Evolutionary conservation across 1,140 invertebrate genomes (phyloP).

Genomic region (Portunus trituberculatus): DNA sequence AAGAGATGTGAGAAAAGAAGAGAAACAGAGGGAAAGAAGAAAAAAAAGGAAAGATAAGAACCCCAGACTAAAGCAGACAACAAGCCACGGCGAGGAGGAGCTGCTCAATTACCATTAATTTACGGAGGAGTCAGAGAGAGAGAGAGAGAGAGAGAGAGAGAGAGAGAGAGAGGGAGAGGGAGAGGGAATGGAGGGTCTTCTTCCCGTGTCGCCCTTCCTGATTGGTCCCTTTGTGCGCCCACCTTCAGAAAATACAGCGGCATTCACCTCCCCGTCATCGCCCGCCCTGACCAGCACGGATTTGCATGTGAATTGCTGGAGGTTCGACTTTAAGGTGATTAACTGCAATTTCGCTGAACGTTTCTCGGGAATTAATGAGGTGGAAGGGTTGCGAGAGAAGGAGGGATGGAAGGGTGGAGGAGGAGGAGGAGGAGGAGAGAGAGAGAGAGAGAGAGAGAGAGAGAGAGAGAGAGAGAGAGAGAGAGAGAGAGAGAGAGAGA

Average conservation of each 20-base stretch:
- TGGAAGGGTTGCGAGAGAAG: not conserved
- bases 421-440: not conserved
- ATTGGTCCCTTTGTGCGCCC: conserved; percentile 44
- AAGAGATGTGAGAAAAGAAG: too few relatives aligned
- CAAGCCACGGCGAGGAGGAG: conserved; percentile 3
- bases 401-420: not conserved
- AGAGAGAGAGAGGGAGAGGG: conserved; percentile 30
- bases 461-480: not conserved
- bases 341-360: conserved; percentile 60
- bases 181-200: not conserved
- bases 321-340: conserved; percentile 62
- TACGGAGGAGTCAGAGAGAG: conserved; percentile 29
- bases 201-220: not conserved
- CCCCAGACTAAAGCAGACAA: not conserved
- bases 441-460: not conserved
- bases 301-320: conserved; percentile 54
- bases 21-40: too few relatives aligned
- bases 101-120: not conserved
- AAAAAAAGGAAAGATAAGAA: too few relatives aligned
- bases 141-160: conserved; percentile 59
- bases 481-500: not conserved
- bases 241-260: conserved; percentile 37
- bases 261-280: conserved; percentile 40
- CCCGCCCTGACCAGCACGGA: not conserved
- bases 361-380: conserved; percentile 51